Percentiles rank a stretch among this genome's conserved stretches.
Evolutionary conservation across 2,797 vertebrate species (phyloP).

Genomic region (Ficedula albicollis): DNA sequence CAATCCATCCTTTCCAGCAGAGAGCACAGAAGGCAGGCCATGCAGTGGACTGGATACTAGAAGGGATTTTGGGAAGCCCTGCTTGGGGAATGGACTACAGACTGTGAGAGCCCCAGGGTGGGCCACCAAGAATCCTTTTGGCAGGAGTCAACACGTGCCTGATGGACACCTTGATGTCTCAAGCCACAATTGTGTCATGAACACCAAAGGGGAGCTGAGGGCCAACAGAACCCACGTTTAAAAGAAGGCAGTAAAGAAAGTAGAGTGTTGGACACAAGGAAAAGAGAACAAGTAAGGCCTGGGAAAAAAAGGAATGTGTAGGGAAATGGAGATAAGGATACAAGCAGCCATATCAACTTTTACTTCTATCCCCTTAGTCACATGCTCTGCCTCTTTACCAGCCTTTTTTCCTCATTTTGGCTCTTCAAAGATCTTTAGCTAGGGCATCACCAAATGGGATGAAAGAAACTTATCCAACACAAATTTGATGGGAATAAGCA

Average conservation of each 20-base stretch:
- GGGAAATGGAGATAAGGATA: not conserved
- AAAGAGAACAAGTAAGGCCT: not conserved
- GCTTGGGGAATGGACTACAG: not conserved
- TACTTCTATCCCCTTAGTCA: not conserved
- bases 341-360: not conserved
- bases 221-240: not conserved
- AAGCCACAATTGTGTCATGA: not conserved
- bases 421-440: not conserved
- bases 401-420: not conserved
- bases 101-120: not conserved
- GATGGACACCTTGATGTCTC: not conserved
- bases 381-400: not conserved
- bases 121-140: not conserved
- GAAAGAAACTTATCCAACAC: not conserved
- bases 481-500: not conserved
- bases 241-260: not conserved
- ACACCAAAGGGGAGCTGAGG: not conserved
- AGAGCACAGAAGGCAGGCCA: not conserved
- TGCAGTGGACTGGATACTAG: not conserved
- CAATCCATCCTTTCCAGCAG: not conserved
- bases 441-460: accelerated
- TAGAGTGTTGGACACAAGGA: not conserved
- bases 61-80: not conserved
- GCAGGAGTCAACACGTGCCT: not conserved
- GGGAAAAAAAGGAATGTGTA: not conserved